Evolutionary conservation across 2,797 vertebrate species (phyloP).

Genomic region (Acrocephalus scirpaceus): DNA sequence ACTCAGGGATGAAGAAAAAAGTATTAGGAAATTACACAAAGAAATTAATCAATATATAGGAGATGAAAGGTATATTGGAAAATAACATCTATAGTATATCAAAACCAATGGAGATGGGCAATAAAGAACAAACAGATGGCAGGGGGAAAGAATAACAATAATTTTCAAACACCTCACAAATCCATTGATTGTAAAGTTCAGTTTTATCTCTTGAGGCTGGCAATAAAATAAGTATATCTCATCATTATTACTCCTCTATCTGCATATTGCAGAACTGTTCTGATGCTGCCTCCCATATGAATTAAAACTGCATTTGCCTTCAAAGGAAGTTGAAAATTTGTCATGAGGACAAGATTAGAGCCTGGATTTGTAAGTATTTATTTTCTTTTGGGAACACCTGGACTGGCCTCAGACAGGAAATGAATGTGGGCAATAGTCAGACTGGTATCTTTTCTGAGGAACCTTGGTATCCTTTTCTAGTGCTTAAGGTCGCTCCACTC

Average conservation of each 20-base stretch:
- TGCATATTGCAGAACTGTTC: not conserved
- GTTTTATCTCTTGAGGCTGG: not conserved
- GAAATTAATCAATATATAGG: not conserved
- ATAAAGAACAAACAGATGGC: not conserved
- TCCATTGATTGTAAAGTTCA: not conserved
- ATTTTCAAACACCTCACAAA: not conserved
- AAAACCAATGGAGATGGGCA: not conserved
- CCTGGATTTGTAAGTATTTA: not conserved
- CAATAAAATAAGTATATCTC: not conserved
- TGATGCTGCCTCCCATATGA: not conserved
- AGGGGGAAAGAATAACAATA: not conserved
- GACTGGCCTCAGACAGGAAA: not conserved
- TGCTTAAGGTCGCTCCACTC: not conserved
- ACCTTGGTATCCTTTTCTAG: not conserved
- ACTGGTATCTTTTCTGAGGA: not conserved
- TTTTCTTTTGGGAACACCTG: not conserved
- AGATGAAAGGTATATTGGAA: not conserved
- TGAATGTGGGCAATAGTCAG: constrained; percentile 2
- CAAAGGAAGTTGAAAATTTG: not conserved
- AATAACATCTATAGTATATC: not conserved
- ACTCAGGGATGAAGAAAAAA: not conserved
- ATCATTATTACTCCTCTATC: not conserved
- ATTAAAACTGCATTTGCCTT: not conserved
- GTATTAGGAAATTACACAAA: not conserved
- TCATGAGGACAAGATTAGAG: not conserved